Evolutionary conservation across 2,113 vertebrate species (phyloP).

Genomic region (Clarias magur): DNA sequence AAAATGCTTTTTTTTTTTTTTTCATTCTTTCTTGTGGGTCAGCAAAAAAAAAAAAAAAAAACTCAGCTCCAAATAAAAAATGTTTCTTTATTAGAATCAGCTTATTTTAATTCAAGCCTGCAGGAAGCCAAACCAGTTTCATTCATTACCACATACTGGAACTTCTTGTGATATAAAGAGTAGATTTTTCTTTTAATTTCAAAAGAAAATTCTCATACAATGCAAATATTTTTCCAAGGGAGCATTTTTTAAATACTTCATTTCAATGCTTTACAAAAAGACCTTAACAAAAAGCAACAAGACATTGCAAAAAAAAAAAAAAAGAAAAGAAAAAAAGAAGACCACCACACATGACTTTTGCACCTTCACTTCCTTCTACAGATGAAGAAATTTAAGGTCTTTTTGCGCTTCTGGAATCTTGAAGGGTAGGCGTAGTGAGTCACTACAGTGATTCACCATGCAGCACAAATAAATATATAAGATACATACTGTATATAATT

Average conservation of each 20-base stretch:
- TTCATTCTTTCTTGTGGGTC: not conserved
- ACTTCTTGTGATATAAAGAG: not conserved
- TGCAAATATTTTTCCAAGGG: not conserved
- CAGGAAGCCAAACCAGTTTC: not conserved
- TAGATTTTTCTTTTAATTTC: not conserved
- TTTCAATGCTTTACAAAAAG: not conserved
- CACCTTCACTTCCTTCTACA: conserved; percentile 10
- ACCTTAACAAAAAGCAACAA: not conserved
- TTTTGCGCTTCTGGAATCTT: not conserved
- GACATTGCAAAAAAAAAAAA: not conserved
- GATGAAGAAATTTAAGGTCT: conserved; percentile 16
- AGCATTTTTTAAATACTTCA: not conserved
- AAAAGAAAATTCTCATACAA: not conserved
- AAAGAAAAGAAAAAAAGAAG: not conserved
- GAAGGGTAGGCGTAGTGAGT: conserved; percentile 20
- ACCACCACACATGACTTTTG: conserved; percentile 8
- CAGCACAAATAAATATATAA: conserved; percentile 11
- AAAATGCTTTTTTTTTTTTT: not conserved
- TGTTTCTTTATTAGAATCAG: not conserved
- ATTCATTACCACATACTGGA: not conserved
- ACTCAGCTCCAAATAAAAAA: not conserved
- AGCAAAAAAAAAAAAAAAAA: not conserved
- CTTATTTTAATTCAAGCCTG: not conserved
- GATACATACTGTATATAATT: conserved; percentile 19
- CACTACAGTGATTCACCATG: conserved; percentile 6